Conservation (phyloP, 64 coral and sea anemone species). For the Montipora foliosa region DNA sequence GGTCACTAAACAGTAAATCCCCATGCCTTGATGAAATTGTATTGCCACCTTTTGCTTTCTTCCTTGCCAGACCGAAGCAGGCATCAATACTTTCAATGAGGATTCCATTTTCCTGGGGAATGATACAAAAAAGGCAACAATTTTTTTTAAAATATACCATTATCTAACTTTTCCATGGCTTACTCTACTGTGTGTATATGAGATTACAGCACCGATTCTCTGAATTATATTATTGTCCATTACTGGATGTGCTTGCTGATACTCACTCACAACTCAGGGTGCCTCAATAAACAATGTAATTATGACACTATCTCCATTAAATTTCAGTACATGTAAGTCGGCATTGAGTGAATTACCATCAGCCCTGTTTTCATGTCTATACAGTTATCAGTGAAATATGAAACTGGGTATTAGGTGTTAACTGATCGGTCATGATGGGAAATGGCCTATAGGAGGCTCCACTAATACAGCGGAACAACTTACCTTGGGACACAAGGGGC, state of each 20-base stretch:
- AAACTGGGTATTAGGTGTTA: no score
- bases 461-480: neutral
- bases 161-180: neutral
- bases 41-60: constrained; percentile 25
- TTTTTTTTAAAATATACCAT: no score
- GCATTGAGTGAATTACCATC: no score
- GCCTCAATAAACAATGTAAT: no score
- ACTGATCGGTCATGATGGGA: neutral
- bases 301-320: no score
- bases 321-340: no score
- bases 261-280: no score
- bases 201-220: no score
- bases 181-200: neutral
- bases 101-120: constrained; percentile 49
- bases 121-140: no score
- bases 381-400: neutral
- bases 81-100: constrained; percentile 77
- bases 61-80: constrained; percentile 61
- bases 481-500: constrained; percentile 70
- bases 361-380: no score
- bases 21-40: constrained; percentile 7
- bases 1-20: constrained; percentile 57
- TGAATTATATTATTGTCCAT: no score
- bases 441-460: neutral
- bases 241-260: no score